Evolutionary conservation across 1,140 invertebrate genomes (phyloP), one percentile per base, ranked within the genome.

Genomic region (Limonius californicus): DNA sequence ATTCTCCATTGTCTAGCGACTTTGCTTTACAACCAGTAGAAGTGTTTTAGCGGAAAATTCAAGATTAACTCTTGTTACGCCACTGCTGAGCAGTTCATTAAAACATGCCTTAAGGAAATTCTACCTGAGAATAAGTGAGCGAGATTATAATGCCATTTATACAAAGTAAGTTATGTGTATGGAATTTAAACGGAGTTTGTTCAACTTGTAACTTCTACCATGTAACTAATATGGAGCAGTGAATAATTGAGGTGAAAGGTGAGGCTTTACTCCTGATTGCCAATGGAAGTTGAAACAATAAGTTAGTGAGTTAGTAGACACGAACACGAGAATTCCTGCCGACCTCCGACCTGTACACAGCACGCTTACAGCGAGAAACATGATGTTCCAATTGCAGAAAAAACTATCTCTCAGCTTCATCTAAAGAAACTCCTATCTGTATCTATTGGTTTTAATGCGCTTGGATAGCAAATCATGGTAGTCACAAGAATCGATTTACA

Each of bases 191-290:
- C 11, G 3, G 45, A 50, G 45, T 50, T 50, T 50, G 45, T 50
- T 50, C 45, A 50, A 50, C 45, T 50, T 50, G 45, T 50, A 50
- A 50, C 16, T 12, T 50, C 45, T 50, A 50, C 16, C n/a, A 21
- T 50, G 20, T 16, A 50, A 50, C 45, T 50, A 50, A 50, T 50
- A 50, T 50, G 20, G 45, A 50, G 45, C 45, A 50, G 16, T 50
- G 45, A 50, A 50, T 50, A 50, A 50, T 50, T 50, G 45, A 50
- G 45, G 45, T 50, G 45, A 50, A 50, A 50, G 45, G 45, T 50
- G 45, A 50, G 15, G 16, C 20, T 14, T 45, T 50, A 50, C 45
- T 50, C 20, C 15, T 50, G 45, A 50, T 50, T 50, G 20, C 45
- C 45, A 50, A 19, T 50, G 45, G 45, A 50, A 50, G 45, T 50